Base-by-base conservation (phyloP, 2,888 invertebrate genomes). In the Harpagoxenus sublaevis region DNA sequence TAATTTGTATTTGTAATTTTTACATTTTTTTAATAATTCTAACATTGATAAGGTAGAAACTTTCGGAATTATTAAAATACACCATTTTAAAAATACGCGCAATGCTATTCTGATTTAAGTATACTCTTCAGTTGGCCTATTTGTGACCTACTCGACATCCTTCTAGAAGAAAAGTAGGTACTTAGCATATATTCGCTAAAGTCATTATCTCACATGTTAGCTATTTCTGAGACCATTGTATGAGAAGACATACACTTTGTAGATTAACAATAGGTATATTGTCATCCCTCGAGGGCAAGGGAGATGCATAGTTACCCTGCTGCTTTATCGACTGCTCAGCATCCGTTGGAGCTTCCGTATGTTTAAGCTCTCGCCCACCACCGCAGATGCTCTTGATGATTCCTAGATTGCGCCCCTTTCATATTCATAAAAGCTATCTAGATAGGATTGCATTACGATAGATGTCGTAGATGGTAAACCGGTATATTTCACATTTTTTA, bases 281-380 rank as follows among this genome's bases (percentile, higher is more conserved):
- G 55, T 68, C 65, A 53, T 60, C n/a, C 8, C 23, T 75, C 39
- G 55, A 82, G 55, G 51, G 55, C 57, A 84, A 82, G 53, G n/a
- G 63, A 12, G 48, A 48, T n/a, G 62, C 23, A 62, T 51, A 62
- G 60, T 65, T 48, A 39, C 31, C 10, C 10, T 23, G 60, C 90
- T 90, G 35, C 83, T 48, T 89, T 90, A 90, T 89, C 90, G 90
- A 83, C 88, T 35, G 70, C n/a, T 48, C 79, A 71, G 84, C 23
- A 78, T 82, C 42, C 66, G 12, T 51, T 51, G 15, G n/a, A 83
- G 78, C 48, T 87, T 86, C 3, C 23, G 42, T 55, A 55, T 70
- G 57, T 83, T 73, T 55, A 68, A 81, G 70, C 73, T 74, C 65
- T 45, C 57, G 9, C 35, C 74, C 55, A 81, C 35, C 31, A 53